Evolutionary conservation across 2,888 invertebrate genomes (phyloP).

Genomic region (Drosophila aldrichi): DNA sequence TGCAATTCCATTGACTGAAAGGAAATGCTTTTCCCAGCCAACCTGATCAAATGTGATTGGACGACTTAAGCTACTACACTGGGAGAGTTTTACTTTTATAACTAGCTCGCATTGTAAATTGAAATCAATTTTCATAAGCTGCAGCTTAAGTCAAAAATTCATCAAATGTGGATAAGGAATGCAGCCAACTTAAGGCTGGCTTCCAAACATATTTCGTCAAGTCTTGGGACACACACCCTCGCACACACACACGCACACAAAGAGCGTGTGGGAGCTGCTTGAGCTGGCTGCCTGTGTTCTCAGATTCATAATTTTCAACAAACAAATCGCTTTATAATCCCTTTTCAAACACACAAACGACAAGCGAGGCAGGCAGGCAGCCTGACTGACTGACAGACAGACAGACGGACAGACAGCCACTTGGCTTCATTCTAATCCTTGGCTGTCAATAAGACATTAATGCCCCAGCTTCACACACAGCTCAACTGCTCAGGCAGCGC

Average conservation of each 20-base stretch:
- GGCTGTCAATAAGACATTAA: slow-evolving; percentile 79
- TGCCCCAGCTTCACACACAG: slow-evolving; percentile 64
- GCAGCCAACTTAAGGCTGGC: slow-evolving; percentile 25
- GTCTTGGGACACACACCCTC: slow-evolving; percentile 17
- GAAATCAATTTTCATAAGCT: slow-evolving; percentile 53
- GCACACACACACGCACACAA: background rate
- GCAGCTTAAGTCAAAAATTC: slow-evolving; percentile 66
- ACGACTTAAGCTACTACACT: slow-evolving; percentile 12
- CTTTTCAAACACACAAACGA: slow-evolving; percentile 67
- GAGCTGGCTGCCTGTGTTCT: slow-evolving; percentile 40
- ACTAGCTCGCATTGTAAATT: slow-evolving; percentile 31
- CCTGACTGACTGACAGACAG: slow-evolving; percentile 8
- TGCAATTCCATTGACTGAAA: background rate
- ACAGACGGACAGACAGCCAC: slow-evolving; percentile 44
- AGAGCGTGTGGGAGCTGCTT: slow-evolving; percentile 69
- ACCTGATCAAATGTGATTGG: background rate
- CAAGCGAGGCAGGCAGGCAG: slow-evolving; percentile 8
- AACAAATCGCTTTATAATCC: slow-evolving; percentile 80
- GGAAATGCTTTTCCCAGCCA: background rate
- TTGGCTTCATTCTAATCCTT: slow-evolving; percentile 73
- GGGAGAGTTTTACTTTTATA: slow-evolving; percentile 2
- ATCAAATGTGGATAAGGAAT: slow-evolving; percentile 45
- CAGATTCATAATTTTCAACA: slow-evolving; percentile 78
- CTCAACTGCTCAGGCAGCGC: slow-evolving; percentile 40
- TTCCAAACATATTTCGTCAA: slow-evolving; percentile 44